phyloP scores from a whole-genome alignment of 2,888 invertebrate genomes.

The Sphecodes monilicornis region DNA sequence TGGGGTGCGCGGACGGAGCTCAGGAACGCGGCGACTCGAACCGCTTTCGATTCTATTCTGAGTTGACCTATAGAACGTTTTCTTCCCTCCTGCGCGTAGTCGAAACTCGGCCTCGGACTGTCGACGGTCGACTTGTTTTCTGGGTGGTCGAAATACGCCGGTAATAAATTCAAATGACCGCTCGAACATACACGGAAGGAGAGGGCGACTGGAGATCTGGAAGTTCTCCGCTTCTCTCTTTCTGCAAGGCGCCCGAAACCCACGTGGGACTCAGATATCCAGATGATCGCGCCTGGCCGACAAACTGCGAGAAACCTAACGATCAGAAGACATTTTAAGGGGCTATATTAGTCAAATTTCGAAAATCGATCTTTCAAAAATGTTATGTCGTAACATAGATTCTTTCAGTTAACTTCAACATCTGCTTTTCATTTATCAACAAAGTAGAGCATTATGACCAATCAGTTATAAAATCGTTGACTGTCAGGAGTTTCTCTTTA shows the following conservation, averaged over 20 bases:
- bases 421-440: too few relatives aligned
- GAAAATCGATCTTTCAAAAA: too few relatives aligned
- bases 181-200: constrained; percentile 61
- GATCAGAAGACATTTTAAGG: background rate
- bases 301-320: constrained; percentile 25
- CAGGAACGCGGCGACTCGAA: constrained; percentile 66
- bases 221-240: constrained; percentile 31
- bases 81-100: constrained; percentile 61
- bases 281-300: background rate
- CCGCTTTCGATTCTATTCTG: constrained; percentile 74
- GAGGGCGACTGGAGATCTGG: constrained; percentile 36
- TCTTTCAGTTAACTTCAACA: too few relatives aligned
- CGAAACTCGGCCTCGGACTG: constrained; percentile 67
- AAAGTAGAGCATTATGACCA: too few relatives aligned
- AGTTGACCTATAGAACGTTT: constrained; percentile 76
- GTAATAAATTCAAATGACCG: constrained; percentile 67
- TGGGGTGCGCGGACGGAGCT: constrained; percentile 58
- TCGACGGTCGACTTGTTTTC: constrained; percentile 62
- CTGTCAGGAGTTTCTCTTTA: too few relatives aligned
- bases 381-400: too few relatives aligned
- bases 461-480: too few relatives aligned
- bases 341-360: too few relatives aligned
- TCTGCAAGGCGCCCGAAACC: constrained; percentile 12
- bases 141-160: constrained; percentile 70
- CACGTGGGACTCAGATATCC: constrained; percentile 39